A percentile compares a stretch with the other conserved stretches of the same genome.
Conservation (phyloP, 2,797 vertebrate species). For the Sciaenops ocellatus region DNA sequence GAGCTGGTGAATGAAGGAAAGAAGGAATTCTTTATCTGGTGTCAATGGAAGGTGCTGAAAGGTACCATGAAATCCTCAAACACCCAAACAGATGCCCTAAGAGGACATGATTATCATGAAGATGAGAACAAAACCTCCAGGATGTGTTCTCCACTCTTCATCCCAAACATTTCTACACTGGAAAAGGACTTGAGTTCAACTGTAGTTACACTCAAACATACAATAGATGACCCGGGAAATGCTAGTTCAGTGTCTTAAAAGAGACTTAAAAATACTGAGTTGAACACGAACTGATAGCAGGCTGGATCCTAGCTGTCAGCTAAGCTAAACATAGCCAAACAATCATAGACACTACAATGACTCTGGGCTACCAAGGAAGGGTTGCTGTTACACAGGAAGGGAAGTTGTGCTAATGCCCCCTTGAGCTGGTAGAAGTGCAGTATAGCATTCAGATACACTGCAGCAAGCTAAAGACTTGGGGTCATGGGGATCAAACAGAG, state of each 20-base stretch:
- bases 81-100: neutral
- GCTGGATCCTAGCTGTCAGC: constrained; percentile 31
- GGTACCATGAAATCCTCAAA: constrained; percentile 7
- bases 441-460: neutral
- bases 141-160: constrained; percentile 2
- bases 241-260: neutral
- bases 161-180: constrained; percentile 21
- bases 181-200: constrained; percentile 23
- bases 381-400: neutral
- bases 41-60: neutral
- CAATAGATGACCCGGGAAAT: constrained; percentile 7
- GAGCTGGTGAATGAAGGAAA: neutral
- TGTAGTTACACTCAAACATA: neutral
- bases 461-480: neutral
- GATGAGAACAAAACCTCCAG: neutral
- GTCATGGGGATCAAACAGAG: constrained; percentile 1
- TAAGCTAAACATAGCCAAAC: neutral
- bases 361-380: neutral
- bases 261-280: neutral
- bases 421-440: neutral
- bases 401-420: neutral
- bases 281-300: neutral
- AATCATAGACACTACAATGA: neutral
- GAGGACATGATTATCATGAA: neutral
- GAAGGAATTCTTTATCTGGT: constrained; percentile 3